Conservation (phyloP, 2,797 vertebrate species). For the Taenioides sp. region DNA sequence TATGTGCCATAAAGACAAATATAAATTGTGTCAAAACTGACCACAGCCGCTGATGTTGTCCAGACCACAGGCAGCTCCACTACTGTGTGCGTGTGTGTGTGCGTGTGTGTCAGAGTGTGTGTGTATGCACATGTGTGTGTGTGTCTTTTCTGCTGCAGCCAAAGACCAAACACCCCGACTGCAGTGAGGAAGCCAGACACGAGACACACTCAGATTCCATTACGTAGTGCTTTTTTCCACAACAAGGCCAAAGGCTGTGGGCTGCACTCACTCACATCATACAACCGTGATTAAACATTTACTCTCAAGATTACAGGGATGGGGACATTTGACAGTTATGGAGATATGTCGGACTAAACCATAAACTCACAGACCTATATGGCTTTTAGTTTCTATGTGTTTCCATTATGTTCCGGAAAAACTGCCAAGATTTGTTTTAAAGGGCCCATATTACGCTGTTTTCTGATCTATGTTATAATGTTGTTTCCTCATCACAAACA, state of each 20-base stretch:
- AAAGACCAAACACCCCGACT: constrained; percentile 74
- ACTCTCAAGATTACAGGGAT: constrained; percentile 47
- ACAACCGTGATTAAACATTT: constrained; percentile 53
- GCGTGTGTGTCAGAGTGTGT: too few relatives aligned
- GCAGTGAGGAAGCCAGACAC: constrained; percentile 77
- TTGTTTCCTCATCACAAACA: too few relatives aligned
- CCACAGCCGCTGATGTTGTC: constrained; percentile 67
- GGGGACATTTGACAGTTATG: constrained; percentile 37
- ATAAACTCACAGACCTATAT: constrained; percentile 18
- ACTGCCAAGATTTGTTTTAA: not conserved
- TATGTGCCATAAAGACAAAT: constrained; percentile 56
- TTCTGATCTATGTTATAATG: too few relatives aligned
- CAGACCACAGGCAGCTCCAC: constrained; percentile 72
- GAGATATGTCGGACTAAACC: constrained; percentile 29
- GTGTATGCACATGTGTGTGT: not conserved
- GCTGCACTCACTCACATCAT: constrained; percentile 56
- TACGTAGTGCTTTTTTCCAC: constrained; percentile 73
- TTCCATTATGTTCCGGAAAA: not conserved
- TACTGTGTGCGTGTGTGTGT: constrained; percentile 37
- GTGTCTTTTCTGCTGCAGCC: constrained; percentile 34
- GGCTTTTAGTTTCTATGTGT: not conserved
- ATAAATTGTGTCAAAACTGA: constrained; percentile 71
- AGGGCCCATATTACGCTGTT: too few relatives aligned
- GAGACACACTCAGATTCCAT: constrained; percentile 80
- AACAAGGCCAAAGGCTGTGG: constrained; percentile 61